phyloP scores from a whole-genome alignment of 2,888 invertebrate genomes.

The Biston stratarius region DNA sequence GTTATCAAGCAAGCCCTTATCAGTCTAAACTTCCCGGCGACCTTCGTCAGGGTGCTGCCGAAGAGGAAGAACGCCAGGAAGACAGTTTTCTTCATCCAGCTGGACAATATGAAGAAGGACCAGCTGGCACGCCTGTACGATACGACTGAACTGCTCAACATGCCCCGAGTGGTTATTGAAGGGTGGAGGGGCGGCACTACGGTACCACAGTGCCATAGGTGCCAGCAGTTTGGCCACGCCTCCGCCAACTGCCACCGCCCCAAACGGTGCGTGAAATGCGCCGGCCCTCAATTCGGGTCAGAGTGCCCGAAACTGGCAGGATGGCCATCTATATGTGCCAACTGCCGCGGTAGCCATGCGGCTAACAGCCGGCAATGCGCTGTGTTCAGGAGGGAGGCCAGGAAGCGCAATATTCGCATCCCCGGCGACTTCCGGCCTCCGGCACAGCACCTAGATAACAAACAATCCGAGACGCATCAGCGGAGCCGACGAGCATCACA shows the following conservation, averaged over 20 bases:
- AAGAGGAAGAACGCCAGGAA: background rate
- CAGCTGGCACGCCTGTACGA: background rate
- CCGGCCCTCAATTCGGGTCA: slow-evolving; percentile 14
- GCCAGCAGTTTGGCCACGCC: too few species aligned
- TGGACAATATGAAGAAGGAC: background rate
- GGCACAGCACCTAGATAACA: too few species aligned
- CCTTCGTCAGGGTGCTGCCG: background rate
- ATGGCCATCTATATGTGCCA: slow-evolving; percentile 33
- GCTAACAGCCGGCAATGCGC: slow-evolving; percentile 30
- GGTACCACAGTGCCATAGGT: slow-evolving; percentile 39
- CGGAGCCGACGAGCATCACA: too few species aligned
- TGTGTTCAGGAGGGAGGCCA: background rate
- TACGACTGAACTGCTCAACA: background rate
- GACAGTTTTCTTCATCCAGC: background rate
- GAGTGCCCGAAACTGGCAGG: slow-evolving; percentile 27
- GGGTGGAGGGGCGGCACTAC: slow-evolving; percentile 22
- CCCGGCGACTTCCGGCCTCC: background rate
- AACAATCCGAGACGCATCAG: too few species aligned
- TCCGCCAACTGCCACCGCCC: slow-evolving; percentile 31
- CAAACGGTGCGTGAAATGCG: slow-evolving; percentile 31
- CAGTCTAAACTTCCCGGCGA: background rate
- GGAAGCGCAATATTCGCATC: slow-evolving; percentile 6
- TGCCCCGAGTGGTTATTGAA: background rate
- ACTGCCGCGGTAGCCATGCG: slow-evolving; percentile 30
- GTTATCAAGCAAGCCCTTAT: background rate